These are phyloP conservation scores for Anguilla rostrata DNA, from an alignment of 2,113 vertebrate species.

Conservation along the genomic window DNA sequence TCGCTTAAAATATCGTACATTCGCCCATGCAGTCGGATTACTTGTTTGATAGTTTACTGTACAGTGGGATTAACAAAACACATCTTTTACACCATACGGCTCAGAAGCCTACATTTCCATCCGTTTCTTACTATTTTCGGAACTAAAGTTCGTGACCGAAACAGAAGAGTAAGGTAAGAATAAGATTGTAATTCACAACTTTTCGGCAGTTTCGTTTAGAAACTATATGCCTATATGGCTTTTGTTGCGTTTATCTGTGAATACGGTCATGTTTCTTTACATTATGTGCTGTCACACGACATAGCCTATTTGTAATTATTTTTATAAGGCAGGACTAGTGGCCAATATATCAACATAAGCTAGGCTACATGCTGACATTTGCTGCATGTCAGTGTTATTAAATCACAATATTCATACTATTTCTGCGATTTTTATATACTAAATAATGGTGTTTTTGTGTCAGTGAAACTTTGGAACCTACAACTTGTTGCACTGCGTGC, in stretches of 20 bases:
- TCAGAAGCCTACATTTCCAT: constrained; percentile 39
- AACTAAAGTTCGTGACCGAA: background rate
- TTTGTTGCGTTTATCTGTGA: background rate
- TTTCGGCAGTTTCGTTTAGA: background rate
- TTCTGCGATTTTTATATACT: no score
- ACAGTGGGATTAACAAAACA: constrained; percentile 62
- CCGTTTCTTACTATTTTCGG: background rate
- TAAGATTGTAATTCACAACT: background rate
- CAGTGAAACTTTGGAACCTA: background rate
- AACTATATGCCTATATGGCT: background rate
- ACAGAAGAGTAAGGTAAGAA: background rate
- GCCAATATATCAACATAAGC: background rate
- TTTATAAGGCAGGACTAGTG: background rate
- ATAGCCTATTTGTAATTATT: background rate
- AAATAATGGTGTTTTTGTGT: background rate
- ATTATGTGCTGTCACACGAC: background rate
- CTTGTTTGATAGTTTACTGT: constrained; percentile 39
- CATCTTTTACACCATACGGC: constrained; percentile 46
- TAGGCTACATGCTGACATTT: background rate
- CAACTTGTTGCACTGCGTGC: background rate
- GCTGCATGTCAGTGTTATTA: background rate
- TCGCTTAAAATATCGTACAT: constrained; percentile 25
- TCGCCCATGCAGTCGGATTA: constrained; percentile 31
- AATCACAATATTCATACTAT: no score
- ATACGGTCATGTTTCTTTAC: background rate